A percentile compares a stretch with the other conserved stretches of the same genome.
Evolutionary conservation across 1,140 invertebrate genomes (phyloP).

Genomic region (Neodiprion virginianus): DNA sequence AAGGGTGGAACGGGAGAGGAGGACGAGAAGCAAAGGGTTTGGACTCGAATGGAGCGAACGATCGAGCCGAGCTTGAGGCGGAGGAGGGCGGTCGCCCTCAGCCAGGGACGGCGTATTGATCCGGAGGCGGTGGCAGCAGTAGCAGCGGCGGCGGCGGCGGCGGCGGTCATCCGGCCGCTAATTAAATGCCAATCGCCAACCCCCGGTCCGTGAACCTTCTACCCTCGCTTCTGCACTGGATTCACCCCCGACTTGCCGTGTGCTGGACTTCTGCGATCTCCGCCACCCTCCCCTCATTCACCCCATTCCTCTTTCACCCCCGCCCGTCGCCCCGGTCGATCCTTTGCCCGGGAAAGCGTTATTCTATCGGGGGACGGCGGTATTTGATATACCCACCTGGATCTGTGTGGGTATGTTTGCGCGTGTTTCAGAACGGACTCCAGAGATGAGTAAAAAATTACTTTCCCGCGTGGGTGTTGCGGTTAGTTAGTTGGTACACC

Average conservation of each 20-base stretch:
- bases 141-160: constrained; percentile 58
- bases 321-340: background rate
- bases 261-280: constrained; percentile 9
- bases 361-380: background rate
- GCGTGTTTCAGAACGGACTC: background rate
- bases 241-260: constrained; percentile 26
- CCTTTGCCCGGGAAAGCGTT: constrained; percentile 10
- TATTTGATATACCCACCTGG: background rate
- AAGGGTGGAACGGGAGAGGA: constrained; percentile 37
- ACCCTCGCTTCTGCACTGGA: constrained; percentile 23
- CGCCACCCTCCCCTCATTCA: constrained; percentile 42
- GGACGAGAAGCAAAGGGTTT: constrained; percentile 35
- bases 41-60: constrained; percentile 4
- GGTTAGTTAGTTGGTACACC: background rate
- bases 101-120: constrained; percentile 55
- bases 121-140: constrained; percentile 58
- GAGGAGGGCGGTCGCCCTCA: constrained; percentile 3
- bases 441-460: background rate
- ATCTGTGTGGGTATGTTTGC: background rate
- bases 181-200: constrained; percentile 64
- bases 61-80: background rate
- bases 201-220: constrained; percentile 36
- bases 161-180: constrained; percentile 59
- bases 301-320: constrained; percentile 41
- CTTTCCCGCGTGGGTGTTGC: background rate